Evolutionary conservation across 1,140 invertebrate genomes (phyloP), one percentile per base, ranked within the genome.

Genomic region (Sycobia sp.): DNA sequence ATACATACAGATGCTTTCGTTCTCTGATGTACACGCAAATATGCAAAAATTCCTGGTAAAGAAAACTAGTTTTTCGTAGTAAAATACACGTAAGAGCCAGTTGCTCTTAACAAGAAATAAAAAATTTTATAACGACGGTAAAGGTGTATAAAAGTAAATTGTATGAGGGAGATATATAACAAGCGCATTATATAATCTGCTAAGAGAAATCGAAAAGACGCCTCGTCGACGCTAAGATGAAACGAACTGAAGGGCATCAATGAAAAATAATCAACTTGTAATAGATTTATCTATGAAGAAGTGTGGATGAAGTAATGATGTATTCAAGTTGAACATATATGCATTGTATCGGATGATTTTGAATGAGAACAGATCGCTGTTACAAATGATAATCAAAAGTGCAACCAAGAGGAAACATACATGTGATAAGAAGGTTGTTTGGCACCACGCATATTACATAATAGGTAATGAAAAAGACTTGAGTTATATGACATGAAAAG

Each of bases 321-420:
- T n/a, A n/a, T n/a, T n/a, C n/a, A n/a, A n/a, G n/a, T n/a, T n/a
- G n/a, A n/a, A n/a, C n/a, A n/a, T n/a, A n/a, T n/a, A n/a, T n/a
- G n/a, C n/a, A n/a, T n/a, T n/a, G n/a, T n/a, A n/a, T n/a, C n/a
- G n/a, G n/a, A n/a, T n/a, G n/a, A n/a, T n/a, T n/a, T n/a, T 7
- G 25, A 25, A 43, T 23, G 38, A 27, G 32, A 34, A 36, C 8
- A 27, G 41, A 18, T 54, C 53, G 38, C 14, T 22, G 25, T 54
- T 58, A 39, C 54, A 11, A 63, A 60, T 59, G 54, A 65, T 61
- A 65, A 65, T 65, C 62, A 65, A 67, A 67, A 67, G 38, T 64
- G 38, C 50, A 65, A 57, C 47, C 59, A 58, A 67, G 47, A 66
- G 55, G 43, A 63, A 63, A 63, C 18, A 13, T 54, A 67, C 49